Base-by-base conservation (phyloP, 2,797 vertebrate genomes). In the Chromobotia macracanthus region DNA sequence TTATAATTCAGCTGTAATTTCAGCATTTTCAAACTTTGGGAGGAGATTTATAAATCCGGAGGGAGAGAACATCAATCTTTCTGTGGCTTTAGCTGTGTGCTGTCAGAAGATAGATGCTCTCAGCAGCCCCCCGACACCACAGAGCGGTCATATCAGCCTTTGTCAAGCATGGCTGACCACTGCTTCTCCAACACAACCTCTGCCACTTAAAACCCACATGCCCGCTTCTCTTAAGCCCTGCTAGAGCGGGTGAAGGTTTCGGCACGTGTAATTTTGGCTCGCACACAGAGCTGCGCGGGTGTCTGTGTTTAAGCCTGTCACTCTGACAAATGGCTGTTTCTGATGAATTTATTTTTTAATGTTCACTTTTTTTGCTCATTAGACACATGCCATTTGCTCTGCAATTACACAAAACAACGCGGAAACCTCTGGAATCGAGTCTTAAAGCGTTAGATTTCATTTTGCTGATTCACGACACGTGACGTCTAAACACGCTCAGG, bases 121-220 rank as follows among this genome's bases (percentile, higher is more conserved):
- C 77, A 80, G 82, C 65, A 86, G 86, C 90, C 88, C 87, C 81
- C 84, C 51, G 80, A 88, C 89, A 86, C 88, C 86, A 87, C 86
- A 53, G 72, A 68, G 81, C 80, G 87, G 91, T 92, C 90, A 85
- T 88, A 89, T 87, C 88, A 83, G 87, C 87, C 86, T 89, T 88
- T 84, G 92, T 92, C 91, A 92, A 89, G 90, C 91, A 88, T 89
- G 90, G 89, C 89, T 91, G 89, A 90, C 90, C 91, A 90, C 81
- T 83, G 48, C 79, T 80, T 79, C 50, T 48, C 50, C 69, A 79
- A 44, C 28, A 72, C 50, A 72, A 79, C 77, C 77, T 72, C 77
- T 19, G 56, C 48, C 35, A 72, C 77, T 72, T 64, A 44, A 79
- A 72, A 58, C 87, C 77, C 88, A 88, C 89, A 77, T 86, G 88